phyloP scores from a whole-genome alignment of 1,140 invertebrate species.

The Drosophila littoralis region DNA sequence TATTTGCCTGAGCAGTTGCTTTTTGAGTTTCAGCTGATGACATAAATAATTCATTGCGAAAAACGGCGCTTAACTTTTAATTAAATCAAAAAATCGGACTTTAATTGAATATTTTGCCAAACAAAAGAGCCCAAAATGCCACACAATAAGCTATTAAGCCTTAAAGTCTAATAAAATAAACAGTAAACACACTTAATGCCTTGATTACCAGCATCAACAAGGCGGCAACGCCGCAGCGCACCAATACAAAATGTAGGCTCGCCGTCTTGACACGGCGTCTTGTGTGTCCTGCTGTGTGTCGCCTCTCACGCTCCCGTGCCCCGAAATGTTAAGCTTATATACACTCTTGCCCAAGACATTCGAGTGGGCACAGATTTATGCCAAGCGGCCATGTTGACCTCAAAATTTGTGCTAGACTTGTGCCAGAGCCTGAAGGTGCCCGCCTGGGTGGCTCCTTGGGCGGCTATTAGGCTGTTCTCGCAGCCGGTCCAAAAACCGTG shows the following conservation, averaged over 20 bases:
- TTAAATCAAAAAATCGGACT: constrained; percentile 73
- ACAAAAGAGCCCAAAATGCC: constrained; percentile 48
- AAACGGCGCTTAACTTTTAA: constrained; percentile 67
- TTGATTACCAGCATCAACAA: constrained; percentile 75
- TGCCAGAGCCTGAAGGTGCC: constrained; percentile 11
- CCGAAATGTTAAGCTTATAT: background rate
- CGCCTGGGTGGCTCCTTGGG: too few species aligned
- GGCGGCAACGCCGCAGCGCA: background rate
- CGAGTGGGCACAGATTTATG: constrained; percentile 58
- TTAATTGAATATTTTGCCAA: constrained; percentile 71
- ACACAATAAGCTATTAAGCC: constrained; percentile 72
- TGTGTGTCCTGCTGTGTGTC: background rate
- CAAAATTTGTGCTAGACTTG: constrained; percentile 53
- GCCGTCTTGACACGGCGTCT: background rate
- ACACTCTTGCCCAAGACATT: constrained; percentile 24
- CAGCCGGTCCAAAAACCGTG: constrained; percentile 34
- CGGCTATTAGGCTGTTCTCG: background rate
- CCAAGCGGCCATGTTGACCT: constrained; percentile 58
- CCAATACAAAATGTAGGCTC: constrained; percentile 3
- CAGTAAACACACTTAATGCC: constrained; percentile 82
- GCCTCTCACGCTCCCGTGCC: too few species aligned
- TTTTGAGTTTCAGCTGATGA: constrained; percentile 37
- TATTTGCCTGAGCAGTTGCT: constrained; percentile 28
- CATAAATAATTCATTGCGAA: constrained; percentile 72
- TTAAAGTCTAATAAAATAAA: constrained; percentile 83